phyloP scores from a whole-genome alignment of 2,888 invertebrate species.

The Xanthostigma xanthostigma region DNA sequence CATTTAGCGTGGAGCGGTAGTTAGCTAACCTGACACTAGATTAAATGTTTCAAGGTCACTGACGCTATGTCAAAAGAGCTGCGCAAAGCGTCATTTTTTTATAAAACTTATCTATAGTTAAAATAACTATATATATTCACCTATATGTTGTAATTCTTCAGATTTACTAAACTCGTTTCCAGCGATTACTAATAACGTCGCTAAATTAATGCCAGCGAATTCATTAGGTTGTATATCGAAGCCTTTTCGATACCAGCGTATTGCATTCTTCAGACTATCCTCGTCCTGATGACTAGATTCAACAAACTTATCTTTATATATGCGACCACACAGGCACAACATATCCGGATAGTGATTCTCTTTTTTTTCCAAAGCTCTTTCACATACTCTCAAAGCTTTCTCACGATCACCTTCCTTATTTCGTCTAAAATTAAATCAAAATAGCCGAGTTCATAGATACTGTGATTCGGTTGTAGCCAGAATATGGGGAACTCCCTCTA shows the following conservation, averaged over 20 bases:
- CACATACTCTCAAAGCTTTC: constrained; percentile 80
- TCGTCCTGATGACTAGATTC: constrained; percentile 85
- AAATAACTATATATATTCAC: constrained; percentile 25
- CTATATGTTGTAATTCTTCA: constrained; percentile 81
- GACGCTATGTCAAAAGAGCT: background rate
- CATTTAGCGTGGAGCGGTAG: too few relatives aligned
- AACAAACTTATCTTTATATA: constrained; percentile 94
- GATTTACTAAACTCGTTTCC: constrained; percentile 91
- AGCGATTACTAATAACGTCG: constrained; percentile 89
- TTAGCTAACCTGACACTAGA: too few relatives aligned
- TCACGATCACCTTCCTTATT: constrained; percentile 91
- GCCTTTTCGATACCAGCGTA: constrained; percentile 93
- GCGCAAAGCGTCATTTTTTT: too few relatives aligned
- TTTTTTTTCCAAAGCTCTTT: constrained; percentile 78
- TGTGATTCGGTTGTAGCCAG: too few relatives aligned
- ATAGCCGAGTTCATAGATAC: background rate
- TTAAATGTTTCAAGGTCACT: too few relatives aligned
- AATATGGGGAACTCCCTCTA: too few relatives aligned
- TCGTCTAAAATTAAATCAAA: constrained; percentile 39
- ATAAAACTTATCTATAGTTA: background rate
- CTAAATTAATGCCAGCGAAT: constrained; percentile 97
- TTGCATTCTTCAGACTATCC: constrained; percentile 79
- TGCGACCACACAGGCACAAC: constrained; percentile 92
- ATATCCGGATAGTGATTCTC: constrained; percentile 95
- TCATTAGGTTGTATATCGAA: constrained; percentile 98